Base-by-base conservation (phyloP, 2,113 vertebrate genomes). In the Leucopsar rothschildi region DNA sequence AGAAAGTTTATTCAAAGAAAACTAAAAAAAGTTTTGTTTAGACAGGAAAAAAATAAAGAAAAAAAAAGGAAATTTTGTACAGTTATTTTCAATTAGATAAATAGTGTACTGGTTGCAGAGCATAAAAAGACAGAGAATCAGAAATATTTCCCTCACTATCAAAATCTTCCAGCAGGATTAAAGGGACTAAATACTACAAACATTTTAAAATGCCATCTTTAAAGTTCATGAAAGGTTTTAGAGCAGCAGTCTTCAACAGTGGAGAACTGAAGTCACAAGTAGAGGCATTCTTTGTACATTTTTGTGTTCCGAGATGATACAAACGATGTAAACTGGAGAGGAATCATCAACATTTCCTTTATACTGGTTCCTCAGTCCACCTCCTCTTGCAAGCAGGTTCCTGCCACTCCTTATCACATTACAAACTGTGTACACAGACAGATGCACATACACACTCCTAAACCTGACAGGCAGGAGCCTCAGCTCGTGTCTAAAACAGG, bases 361-460 rank as follows among this genome's bases (percentile, higher is more conserved):
- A 47, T 20, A 45, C 2, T 22, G 18, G 9, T 28, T n/a, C 20
- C 18, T 79, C 61, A 53, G 50, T 45, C 29, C 28, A 33, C 14
- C 6, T 80, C 15, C 14, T 44, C 10, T n/a, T 63, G 42, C 65
- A 68, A 60, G 20, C 1, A 2, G 56, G 12, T 2, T 79, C 35
- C 44, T 39, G 35, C 50, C 35, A 19, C 25, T 87, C 45, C 23
- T 53, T 22, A 11, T 56, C 81, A 61, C 11, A 2, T 35, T 50
- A 37, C 23, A 39, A 24, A 24, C 18, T 53, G 8, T 47, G 17
- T 37, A 37, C 39, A 22, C 0, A 0, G 33, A n/a, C 56, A 60
- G 57, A 63, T 42, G 76, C 50, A 66, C 6, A n/a, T 9, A 78
- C 52, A 44, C 10, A 22, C 16, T 6, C 19, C 23, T 73, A 24